Conservation (phyloP, 2,113 vertebrate species). For the Salvelinus sp. region DNA sequence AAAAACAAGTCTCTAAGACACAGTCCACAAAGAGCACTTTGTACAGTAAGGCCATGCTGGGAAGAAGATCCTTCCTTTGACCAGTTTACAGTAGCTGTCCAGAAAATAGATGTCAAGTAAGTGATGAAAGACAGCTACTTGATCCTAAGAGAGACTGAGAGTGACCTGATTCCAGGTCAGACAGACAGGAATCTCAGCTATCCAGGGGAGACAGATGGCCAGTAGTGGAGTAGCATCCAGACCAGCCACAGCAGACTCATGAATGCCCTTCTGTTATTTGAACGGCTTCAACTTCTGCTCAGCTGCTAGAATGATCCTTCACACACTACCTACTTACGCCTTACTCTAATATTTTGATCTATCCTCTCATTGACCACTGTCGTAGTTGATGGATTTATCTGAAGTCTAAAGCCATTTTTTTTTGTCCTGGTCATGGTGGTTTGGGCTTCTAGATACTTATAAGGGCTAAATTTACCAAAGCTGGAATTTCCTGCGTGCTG, state of each 20-base stretch:
- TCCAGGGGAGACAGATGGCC: constrained; percentile 15
- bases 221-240: neutral
- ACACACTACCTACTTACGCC: constrained; percentile 16
- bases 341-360: neutral
- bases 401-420: constrained; percentile 2
- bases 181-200: constrained; percentile 37
- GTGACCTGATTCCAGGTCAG: constrained; percentile 10
- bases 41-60: constrained; percentile 1
- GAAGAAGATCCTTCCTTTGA: constrained; percentile 13
- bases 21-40: neutral
- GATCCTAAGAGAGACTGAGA: neutral
- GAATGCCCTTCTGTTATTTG: constrained; percentile 22
- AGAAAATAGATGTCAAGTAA: constrained; percentile 5
- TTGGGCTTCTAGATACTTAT: neutral
- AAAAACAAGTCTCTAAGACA: constrained; percentile 5
- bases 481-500: constrained; percentile 71
- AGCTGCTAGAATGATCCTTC: constrained; percentile 26
- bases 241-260: constrained; percentile 30
- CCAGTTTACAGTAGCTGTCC: constrained; percentile 7
- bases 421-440: neutral
- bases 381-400: constrained; percentile 19
- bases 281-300: constrained; percentile 37
- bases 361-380: constrained; percentile 25
- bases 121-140: constrained; percentile 19
- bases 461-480: constrained; percentile 5